Percentiles rank a stretch among this genome's conserved stretches.
Conservation (phyloP, 2,888 invertebrate species). For the Pyrrhia umbra region DNA sequence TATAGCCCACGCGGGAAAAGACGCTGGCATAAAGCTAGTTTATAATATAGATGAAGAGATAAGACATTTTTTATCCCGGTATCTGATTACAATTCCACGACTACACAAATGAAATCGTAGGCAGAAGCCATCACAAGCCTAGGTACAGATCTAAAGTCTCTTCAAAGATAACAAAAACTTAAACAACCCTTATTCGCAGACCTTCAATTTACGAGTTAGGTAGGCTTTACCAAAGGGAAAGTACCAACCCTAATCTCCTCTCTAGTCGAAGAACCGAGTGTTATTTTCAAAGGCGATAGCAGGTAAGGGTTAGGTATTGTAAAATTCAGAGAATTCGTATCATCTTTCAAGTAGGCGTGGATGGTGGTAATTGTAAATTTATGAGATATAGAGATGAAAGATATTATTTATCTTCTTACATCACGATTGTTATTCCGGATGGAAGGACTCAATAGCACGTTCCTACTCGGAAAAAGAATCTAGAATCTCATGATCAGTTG, state of each 20-base stretch:
- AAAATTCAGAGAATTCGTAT: constrained; percentile 40
- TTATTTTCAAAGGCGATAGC: constrained; percentile 45
- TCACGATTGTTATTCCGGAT: too few species aligned
- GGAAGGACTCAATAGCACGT: too few species aligned
- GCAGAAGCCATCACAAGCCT: constrained; percentile 9
- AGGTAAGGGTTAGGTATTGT: constrained; percentile 14
- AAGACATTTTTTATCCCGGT: too few species aligned
- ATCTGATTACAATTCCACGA: too few species aligned
- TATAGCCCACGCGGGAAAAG: too few species aligned
- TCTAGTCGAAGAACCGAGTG: constrained; percentile 10
- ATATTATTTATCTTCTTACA: too few species aligned
- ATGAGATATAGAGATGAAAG: constrained; percentile 5
- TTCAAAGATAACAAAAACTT: constrained; percentile 44
- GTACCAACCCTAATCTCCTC: constrained; percentile 33
- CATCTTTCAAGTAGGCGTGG: constrained; percentile 16
- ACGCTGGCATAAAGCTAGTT: too few species aligned
- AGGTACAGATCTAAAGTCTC: constrained; percentile 15
- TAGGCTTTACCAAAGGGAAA: constrained; percentile 32
- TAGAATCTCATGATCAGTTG: too few species aligned
- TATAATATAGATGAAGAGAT: too few species aligned
- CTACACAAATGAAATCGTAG: too few species aligned
- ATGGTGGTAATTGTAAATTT: constrained; percentile 29
- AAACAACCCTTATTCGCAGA: constrained; percentile 16
- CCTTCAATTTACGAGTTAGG: constrained; percentile 28
- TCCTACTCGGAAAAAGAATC: too few species aligned